Conservation (phyloP, 1,140 invertebrate species). For the Aphis craccivora region DNA sequence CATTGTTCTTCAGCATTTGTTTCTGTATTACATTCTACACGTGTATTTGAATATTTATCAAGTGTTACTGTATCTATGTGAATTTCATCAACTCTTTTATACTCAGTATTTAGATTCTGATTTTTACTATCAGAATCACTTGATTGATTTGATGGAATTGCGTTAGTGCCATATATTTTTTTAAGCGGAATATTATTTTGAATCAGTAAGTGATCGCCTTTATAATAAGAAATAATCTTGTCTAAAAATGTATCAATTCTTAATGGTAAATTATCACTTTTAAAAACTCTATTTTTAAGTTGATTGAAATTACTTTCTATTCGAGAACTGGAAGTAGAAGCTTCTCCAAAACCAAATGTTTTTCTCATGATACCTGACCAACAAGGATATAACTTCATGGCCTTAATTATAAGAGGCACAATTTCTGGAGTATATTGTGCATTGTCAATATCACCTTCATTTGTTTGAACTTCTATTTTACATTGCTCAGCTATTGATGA, state of each 20-base stretch:
- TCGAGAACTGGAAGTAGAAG: not conserved
- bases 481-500: not conserved
- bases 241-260: not conserved
- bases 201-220: constrained; percentile 15
- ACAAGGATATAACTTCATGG: not conserved
- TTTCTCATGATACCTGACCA: constrained; percentile 34
- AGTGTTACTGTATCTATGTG: not conserved
- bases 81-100: no score
- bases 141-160: not conserved
- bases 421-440: constrained; percentile 11
- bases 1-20: no score
- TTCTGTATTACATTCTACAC: not conserved
- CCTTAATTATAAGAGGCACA: not conserved
- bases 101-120: not conserved
- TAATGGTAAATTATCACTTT: constrained; percentile 18
- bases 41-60: not conserved
- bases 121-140: not conserved
- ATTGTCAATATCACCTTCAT: not conserved
- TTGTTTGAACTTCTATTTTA: not conserved
- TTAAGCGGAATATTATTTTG: not conserved
- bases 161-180: not conserved
- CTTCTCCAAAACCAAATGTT: constrained; percentile 18
- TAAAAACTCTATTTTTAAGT: constrained; percentile 30
- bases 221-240: constrained; percentile 22
- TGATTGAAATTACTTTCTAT: constrained; percentile 22